A percentile compares a stretch with the other conserved stretches of the same genome.
Evolutionary conservation across 2,888 invertebrate species (phyloP).

Genomic region (Stenolophus ochropezus): DNA sequence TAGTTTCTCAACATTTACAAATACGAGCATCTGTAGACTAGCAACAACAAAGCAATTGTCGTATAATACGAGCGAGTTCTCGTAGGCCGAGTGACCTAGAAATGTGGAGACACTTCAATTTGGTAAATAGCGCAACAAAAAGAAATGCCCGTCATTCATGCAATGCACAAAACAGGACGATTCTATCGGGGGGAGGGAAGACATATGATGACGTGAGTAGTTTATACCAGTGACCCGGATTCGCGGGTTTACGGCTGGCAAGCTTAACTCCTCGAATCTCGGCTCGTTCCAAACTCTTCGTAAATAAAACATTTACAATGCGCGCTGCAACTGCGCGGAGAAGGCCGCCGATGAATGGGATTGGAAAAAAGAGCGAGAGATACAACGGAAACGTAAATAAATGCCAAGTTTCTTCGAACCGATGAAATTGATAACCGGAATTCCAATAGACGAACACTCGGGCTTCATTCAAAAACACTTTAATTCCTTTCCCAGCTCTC

Average conservation of each 20-base stretch:
- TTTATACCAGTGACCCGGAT: constrained; percentile 56
- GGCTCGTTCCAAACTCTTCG: constrained; percentile 23
- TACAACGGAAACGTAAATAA: constrained; percentile 48
- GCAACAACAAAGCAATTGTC: too few species aligned
- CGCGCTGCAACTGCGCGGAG: constrained; percentile 48
- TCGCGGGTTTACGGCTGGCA: constrained; percentile 46
- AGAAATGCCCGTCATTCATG: background rate
- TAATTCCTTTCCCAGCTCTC: constrained; percentile 36
- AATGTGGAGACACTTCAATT: background rate
- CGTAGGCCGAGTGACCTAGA: background rate
- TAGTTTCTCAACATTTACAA: too few species aligned
- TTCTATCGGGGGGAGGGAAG: constrained; percentile 1
- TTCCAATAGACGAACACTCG: constrained; percentile 23
- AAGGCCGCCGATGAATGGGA: constrained; percentile 34
- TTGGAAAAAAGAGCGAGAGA: constrained; percentile 37
- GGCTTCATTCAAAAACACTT: constrained; percentile 45
- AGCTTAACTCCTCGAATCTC: constrained; percentile 44
- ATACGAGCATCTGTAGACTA: too few species aligned
- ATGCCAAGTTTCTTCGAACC: constrained; percentile 45
- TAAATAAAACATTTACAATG: constrained; percentile 56
- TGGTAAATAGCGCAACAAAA: background rate
- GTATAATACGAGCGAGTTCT: background rate
- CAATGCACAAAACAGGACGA: constrained; percentile 27
- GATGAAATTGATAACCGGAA: constrained; percentile 48
- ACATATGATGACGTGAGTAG: constrained; percentile 50